Evolutionary conservation across 2,888 invertebrate genomes (phyloP), one percentile per base, ranked within the genome.

Genomic region (Cremastobaeus sp.): DNA sequence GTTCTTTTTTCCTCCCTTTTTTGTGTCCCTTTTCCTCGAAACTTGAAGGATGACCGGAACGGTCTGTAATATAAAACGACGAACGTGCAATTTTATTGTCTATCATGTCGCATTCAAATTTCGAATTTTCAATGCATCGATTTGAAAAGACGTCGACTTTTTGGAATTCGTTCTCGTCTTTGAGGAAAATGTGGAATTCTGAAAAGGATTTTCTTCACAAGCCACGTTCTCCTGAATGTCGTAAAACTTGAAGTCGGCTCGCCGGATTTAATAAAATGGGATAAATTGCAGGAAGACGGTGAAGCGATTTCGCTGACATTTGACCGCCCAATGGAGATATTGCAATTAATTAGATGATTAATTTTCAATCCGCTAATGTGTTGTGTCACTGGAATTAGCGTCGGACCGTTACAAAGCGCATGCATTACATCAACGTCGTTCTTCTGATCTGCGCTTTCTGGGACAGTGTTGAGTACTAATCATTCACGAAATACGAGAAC

Each of bases 71-170:
- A 17, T 32, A 43, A 45, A 54, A n/a, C n/a, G 54, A 15, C 11
- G 32, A 25, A 35, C 34, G 45, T 54, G 64, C 54, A 64, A 64
- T 64, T 64, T 64, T 34, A 45, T 64, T 64, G 64, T 64, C 54
- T 54, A 64, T 54, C 45, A 32, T 11, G 52, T 43, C 39, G 43
- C 37, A 64, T 64, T 64, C 54, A 54, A 52, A 62, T 64, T 64
- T 41, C 15, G 20, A 17, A 15, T 18, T 48, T 48, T 48, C 18
- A 48, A 48, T 47, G 25, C 25, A 48, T 3, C 12, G 25, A 30
- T 14, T 15, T 57, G 45, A 45, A 59, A 47, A 18, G 32, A 59
- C 30, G 15, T 11, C 21, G 20, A 5, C 6, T 32, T 32, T 48
- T 11, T 21, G 41, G 41, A 20, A 21, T 41, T 39, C 9, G 15